A percentile compares a stretch with the other conserved stretches of the same genome.
These are phyloP conservation scores for Clanis bilineata DNA, from an alignment of 2,888 invertebrate genomes.

Conservation along the genomic window DNA sequence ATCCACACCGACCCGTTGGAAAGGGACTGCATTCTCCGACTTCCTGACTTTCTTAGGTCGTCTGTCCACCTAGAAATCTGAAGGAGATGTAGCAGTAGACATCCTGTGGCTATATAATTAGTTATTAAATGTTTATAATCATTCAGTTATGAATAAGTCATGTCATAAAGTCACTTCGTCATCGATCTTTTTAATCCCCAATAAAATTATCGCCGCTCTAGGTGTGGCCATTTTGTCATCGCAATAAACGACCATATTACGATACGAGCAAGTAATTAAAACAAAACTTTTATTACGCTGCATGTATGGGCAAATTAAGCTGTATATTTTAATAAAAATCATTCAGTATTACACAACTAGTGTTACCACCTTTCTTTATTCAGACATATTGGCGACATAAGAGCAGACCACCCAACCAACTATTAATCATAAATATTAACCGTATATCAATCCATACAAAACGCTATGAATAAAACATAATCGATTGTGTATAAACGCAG, in stretches of 20 bases:
- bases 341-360: neutral
- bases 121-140: too few species aligned
- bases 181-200: neutral
- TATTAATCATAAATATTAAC: slow-evolving; percentile 38
- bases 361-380: neutral
- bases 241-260: neutral
- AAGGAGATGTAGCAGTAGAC: too few species aligned
- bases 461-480: slow-evolving; percentile 42
- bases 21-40: too few species aligned
- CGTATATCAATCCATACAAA: slow-evolving; percentile 32
- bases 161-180: too few species aligned
- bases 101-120: too few species aligned
- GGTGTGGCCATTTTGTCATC: neutral
- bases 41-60: too few species aligned
- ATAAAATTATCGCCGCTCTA: neutral
- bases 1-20: too few species aligned
- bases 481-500: slow-evolving; percentile 25
- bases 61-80: too few species aligned
- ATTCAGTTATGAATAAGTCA: too few species aligned
- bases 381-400: slow-evolving; percentile 16
- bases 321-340: neutral
- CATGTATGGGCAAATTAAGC: neutral
- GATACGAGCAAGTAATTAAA: neutral
- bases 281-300: neutral
- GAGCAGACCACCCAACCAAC: slow-evolving; percentile 24